phyloP scores from a whole-genome alignment of 2,797 vertebrate genomes.

The Poecilia picta region DNA sequence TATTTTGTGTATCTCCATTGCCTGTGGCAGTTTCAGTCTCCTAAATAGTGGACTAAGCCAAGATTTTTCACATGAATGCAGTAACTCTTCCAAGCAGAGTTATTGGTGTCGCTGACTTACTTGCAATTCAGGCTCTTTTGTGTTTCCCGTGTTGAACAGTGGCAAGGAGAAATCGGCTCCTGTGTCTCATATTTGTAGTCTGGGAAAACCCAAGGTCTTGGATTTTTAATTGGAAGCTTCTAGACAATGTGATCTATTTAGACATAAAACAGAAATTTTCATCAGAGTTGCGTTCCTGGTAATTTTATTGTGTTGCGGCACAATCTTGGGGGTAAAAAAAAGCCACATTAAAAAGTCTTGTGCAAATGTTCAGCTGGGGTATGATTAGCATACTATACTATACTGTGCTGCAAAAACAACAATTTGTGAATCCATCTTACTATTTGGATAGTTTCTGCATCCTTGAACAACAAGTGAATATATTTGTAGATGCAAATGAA shows the following conservation, averaged over 20 bases:
- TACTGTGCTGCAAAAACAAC: not conserved
- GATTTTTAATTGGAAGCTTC: not conserved
- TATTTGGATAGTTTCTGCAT: not conserved
- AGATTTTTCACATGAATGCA: not conserved
- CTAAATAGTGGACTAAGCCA: not conserved
- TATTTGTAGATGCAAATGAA: not conserved
- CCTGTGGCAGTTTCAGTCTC: not conserved
- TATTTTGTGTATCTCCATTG: not conserved
- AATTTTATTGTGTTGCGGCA: not conserved
- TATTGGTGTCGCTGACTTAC: not conserved
- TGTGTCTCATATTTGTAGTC: not conserved
- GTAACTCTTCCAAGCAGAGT: not conserved
- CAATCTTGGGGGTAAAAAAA: conserved; percentile 59
- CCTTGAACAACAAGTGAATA: not conserved
- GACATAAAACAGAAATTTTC: not conserved
- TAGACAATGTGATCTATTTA: not conserved
- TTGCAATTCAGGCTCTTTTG: not conserved
- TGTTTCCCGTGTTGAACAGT: not conserved
- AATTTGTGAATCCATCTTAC: not conserved
- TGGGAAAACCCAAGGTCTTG: not conserved
- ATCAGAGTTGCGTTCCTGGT: not conserved
- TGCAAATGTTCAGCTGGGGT: conserved; percentile 62
- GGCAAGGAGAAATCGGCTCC: not conserved
- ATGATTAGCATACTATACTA: conserved; percentile 34
- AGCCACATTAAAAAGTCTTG: conserved; percentile 21